Conservation (phyloP, 2,797 vertebrate species). For the Chlorospingus flavigularis region DNA sequence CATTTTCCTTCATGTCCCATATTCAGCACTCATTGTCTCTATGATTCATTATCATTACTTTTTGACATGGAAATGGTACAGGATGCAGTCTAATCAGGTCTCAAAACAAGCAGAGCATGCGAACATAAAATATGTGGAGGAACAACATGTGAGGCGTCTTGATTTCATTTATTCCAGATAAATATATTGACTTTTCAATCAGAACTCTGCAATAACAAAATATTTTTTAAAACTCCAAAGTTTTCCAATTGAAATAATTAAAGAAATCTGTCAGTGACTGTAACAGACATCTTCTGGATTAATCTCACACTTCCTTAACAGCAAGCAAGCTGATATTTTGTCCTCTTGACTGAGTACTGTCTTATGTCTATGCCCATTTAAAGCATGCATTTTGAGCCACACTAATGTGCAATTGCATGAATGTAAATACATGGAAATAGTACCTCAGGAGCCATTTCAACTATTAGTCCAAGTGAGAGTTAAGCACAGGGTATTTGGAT, state of each 20-base stretch:
- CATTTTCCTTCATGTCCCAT: fast-evolving
- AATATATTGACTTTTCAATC: neutral
- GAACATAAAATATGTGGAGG: neutral
- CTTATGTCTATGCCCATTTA: neutral
- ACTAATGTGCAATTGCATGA: neutral
- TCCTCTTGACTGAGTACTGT: neutral
- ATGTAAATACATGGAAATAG: slow-evolving; percentile 12
- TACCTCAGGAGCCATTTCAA: slow-evolving; percentile 1
- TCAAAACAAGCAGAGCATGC: neutral
- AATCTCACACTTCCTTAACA: neutral
- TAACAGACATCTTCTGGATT: neutral
- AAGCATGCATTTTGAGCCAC: neutral
- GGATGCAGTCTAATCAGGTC: neutral
- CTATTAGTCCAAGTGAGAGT: neutral
- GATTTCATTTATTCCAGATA: neutral
- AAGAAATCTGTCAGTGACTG: neutral
- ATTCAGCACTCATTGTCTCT: neutral
- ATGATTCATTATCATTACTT: neutral
- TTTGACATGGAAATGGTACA: neutral
- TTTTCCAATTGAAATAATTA: neutral
- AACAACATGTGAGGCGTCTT: neutral
- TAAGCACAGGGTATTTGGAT: neutral
- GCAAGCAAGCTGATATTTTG: neutral
- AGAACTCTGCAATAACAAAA: neutral
- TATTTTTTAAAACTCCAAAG: neutral